Base-by-base conservation (phyloP, 2,888 invertebrate genomes). In the Drosophila demipolita region DNA sequence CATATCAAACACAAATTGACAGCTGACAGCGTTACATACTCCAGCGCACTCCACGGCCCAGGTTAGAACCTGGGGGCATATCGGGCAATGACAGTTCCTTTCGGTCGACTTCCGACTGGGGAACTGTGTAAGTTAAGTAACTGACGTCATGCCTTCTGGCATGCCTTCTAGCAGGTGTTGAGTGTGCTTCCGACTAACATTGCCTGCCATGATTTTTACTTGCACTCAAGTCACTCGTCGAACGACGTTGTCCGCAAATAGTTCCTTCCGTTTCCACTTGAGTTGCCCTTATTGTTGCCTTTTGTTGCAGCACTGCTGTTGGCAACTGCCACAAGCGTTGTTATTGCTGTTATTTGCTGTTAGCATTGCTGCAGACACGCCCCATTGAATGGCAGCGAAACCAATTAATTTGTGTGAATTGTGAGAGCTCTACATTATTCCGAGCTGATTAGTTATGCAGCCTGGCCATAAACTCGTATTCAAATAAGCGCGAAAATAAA, bases 391-490 rank as follows among this genome's bases (percentile, higher is more conserved):
- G 80, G 74, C 80, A 86, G 76, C 83, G 83, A 77, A 81, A 82
- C 88, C 86, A 83, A 85, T 85, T 85, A 85, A 85, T 86, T 85
- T 81, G 83, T 86, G 81, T 88, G 88, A 85, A 88, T 83, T 79
- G 81, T 79, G 79, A 75, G 83, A 88, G 85, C 75, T 81, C 76
- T 73, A 70, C 80, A 80, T 76, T 66, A 80, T 85, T 81, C 81
- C 61, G 77, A 77, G 77, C 70, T 58, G 77, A 79, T 79, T 81
- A 79, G 80, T 83, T 86, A 83, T 80, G 83, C 66, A 70, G 68
- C 81, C 65, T 54, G 65, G 67, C 65, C 54, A 54, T 73, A 73
- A 62, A 64, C 65, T 40, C 64, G 63, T 71, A 75, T 80, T 78
- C 73, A 80, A 82, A 82, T 82, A 78, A 76, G 71, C 80, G 73